Base-by-base conservation (phyloP, 2,113 vertebrate species). In the Nothoprocta perdicaria region DNA sequence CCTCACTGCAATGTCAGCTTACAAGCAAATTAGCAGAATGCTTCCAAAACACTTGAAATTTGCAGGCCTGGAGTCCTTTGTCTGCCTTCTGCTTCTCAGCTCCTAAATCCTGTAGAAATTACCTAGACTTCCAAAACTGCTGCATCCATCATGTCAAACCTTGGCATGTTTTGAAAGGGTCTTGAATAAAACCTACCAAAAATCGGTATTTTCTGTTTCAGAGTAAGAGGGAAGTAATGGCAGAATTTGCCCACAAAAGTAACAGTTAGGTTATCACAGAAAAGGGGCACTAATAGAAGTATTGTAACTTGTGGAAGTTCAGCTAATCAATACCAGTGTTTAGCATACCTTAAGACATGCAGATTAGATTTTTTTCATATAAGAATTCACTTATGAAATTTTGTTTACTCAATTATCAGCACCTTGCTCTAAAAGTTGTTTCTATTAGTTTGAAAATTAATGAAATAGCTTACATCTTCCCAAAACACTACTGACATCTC, bases 11-110 rank as follows among this genome's bases (percentile, higher is more conserved):
- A 62, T 16, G 84, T 84, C 71, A 79, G 35, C 6, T 66, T 40
- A 69, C 63, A 35, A 26, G 63, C 84, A 84, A 81, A 73, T 62
- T 0, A 92, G 38, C 53, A 82, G 67, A 89, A 55, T 4, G 10
- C 55, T 83, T 77, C 75, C 81, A 87, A 35, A 27, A 61, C 58
- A 7, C 52, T 35, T 85, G 48, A 41, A 31, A 7, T 3, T 26
- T 9, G 62, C 18, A 89, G 62, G 41, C 26, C 18, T 0, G 60
- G 60, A 71, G 50, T 80, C 46, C 75, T 82, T 69, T 86, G 95
- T 75, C 72, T 72, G 57, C 67, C 93, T 92, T 84, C 79, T 55
- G 74, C 41, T 89, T 84, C 75, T 67, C 60, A 89, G 46, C 22
- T 46, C 52, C 82, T 89, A 94, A 87, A 88, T 43, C 62, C 3